phyloP scores from a whole-genome alignment of 2,888 invertebrate species.

The Himalopsyche tibetana region DNA sequence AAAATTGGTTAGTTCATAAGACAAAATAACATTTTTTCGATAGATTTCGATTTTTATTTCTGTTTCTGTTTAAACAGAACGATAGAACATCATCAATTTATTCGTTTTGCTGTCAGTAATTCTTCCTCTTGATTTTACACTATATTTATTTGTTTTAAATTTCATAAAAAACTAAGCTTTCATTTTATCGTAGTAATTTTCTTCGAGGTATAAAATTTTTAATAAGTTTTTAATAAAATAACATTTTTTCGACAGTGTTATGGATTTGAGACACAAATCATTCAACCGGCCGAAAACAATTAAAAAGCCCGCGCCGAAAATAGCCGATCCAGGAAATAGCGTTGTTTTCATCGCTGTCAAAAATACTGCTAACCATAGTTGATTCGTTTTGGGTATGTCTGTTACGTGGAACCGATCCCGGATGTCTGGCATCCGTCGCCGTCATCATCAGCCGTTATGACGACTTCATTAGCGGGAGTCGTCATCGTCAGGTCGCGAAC shows the following conservation, averaged over 20 bases:
- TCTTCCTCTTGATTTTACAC: too few species aligned
- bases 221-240: too few species aligned
- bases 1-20: too few species aligned
- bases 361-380: conserved; percentile 31
- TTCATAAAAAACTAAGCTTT: too few species aligned
- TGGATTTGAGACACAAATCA: not conserved
- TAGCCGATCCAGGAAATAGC: conserved; percentile 31
- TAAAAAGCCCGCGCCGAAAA: not conserved
- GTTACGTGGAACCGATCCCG: conserved; percentile 38
- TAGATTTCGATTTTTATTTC: too few species aligned
- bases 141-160: too few species aligned
- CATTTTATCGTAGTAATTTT: too few species aligned
- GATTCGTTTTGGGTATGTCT: conserved; percentile 31
- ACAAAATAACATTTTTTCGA: too few species aligned
- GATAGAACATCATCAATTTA: too few species aligned
- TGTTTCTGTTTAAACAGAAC: too few species aligned
- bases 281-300: not conserved
- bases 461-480: conserved; percentile 19
- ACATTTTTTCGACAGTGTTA: not conserved
- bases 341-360: conserved; percentile 16
- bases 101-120: too few species aligned
- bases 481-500: conserved; percentile 4
- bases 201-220: too few species aligned
- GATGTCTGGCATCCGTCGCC: conserved; percentile 37
- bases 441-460: conserved; percentile 31